Conservation (phyloP, 2,888 invertebrate species). For the Leucozona laternaria region DNA sequence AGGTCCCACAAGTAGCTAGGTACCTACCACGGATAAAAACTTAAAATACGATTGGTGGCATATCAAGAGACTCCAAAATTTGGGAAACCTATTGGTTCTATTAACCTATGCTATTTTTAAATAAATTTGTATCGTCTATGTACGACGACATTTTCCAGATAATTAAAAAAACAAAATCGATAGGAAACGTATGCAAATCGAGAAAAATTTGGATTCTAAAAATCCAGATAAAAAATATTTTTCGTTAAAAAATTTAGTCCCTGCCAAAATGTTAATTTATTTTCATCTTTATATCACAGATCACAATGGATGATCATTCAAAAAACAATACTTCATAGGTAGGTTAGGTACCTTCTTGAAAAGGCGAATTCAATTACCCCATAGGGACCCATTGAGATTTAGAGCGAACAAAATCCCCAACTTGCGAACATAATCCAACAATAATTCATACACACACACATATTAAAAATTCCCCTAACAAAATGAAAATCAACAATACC, state of each 20-base stretch:
- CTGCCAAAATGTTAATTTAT: not conserved
- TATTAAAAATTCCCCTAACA: not conserved
- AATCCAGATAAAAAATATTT: not conserved
- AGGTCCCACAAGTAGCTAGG: too few species aligned
- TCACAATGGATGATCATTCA: not conserved
- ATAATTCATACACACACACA: not conserved
- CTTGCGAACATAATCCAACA: not conserved
- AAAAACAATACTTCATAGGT: not conserved
- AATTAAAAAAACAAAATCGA: too few species aligned
- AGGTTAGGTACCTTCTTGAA: not conserved
- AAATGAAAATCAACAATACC: slow-evolving; percentile 21
- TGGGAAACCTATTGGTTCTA: too few species aligned
- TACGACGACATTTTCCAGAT: too few species aligned
- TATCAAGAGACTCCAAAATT: too few species aligned
- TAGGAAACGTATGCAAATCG: too few species aligned
- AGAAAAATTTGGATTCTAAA: too few species aligned
- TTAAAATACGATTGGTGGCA: too few species aligned
- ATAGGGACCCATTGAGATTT: not conserved
- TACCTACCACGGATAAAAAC: too few species aligned
- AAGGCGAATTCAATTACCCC: slow-evolving; percentile 16
- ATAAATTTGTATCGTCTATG: too few species aligned
- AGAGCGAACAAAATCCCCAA: slow-evolving; percentile 5
- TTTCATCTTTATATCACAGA: not conserved
- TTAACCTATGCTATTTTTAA: too few species aligned
- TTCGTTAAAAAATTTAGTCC: not conserved